phyloP scores from a whole-genome alignment of 2,113 vertebrate species.

The Lophochroa leadbeateri region DNA sequence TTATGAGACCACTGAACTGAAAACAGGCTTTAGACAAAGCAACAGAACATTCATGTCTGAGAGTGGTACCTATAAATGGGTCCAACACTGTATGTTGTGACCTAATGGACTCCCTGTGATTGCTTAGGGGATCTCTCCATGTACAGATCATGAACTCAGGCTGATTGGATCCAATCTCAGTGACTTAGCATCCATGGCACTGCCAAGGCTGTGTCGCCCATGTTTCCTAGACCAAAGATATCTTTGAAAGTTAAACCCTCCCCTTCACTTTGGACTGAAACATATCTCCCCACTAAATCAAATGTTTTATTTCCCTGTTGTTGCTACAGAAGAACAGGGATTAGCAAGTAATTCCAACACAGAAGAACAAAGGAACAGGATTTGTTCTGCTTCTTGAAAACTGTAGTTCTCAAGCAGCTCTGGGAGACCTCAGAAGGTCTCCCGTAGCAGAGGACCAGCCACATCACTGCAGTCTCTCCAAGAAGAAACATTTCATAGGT shows the following conservation, averaged over 20 bases:
- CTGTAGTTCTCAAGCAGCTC: not conserved
- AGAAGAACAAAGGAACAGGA: not conserved
- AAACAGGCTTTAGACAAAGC: not conserved
- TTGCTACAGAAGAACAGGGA: not conserved
- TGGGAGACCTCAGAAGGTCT: not conserved
- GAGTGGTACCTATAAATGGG: not conserved
- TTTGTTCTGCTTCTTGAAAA: not conserved
- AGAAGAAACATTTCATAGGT: not conserved
- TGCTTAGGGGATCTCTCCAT: not conserved
- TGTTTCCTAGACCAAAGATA: not conserved
- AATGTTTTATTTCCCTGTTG: not conserved
- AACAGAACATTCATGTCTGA: not conserved
- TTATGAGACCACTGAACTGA: slow-evolving; percentile 1
- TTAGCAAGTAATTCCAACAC: not conserved
- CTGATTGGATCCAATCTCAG: not conserved
- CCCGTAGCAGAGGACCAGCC: not conserved
- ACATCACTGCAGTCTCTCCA: not conserved
- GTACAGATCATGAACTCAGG: not conserved
- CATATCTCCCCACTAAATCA: not conserved
- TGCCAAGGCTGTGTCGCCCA: not conserved
- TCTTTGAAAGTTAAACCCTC: not conserved
- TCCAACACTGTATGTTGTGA: not conserved
- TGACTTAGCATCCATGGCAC: not conserved
- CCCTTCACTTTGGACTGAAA: not conserved
- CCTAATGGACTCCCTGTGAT: not conserved